Conservation (phyloP, 2,113 vertebrate species). For the Cavia aperea region DNA sequence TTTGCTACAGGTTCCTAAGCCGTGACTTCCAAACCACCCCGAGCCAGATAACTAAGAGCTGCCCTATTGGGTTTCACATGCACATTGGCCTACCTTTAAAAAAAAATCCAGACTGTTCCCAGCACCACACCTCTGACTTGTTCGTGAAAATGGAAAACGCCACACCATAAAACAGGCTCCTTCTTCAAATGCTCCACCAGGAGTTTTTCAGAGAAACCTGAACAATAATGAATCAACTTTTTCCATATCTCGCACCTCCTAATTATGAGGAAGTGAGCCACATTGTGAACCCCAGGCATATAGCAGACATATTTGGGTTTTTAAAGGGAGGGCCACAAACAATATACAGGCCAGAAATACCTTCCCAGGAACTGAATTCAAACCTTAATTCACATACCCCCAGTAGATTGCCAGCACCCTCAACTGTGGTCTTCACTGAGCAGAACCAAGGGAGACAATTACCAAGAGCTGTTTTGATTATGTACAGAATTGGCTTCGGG, state of each 20-base stretch:
- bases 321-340: not conserved
- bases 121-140: not conserved
- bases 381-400: not conserved
- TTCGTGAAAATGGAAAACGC: slow-evolving; percentile 24
- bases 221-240: not conserved
- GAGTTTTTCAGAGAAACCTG: slow-evolving; percentile 14
- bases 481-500: not conserved
- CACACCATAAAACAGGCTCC: not conserved
- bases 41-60: not conserved
- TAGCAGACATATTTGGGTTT: not conserved
- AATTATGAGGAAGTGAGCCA: not conserved
- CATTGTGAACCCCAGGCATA: not conserved
- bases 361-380: not conserved
- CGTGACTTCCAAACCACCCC: not conserved
- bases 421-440: not conserved
- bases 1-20: not conserved
- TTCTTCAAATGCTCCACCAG: slow-evolving; percentile 15
- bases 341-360: not conserved
- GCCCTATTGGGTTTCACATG: not conserved
- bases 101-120: not conserved
- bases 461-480: not conserved
- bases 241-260: not conserved
- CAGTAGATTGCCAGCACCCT: not conserved
- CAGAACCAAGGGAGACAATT: not conserved
- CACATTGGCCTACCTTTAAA: not conserved